Base-by-base conservation (phyloP, 1,140 invertebrate genomes). In the Pseudomyrmex gracilis region DNA sequence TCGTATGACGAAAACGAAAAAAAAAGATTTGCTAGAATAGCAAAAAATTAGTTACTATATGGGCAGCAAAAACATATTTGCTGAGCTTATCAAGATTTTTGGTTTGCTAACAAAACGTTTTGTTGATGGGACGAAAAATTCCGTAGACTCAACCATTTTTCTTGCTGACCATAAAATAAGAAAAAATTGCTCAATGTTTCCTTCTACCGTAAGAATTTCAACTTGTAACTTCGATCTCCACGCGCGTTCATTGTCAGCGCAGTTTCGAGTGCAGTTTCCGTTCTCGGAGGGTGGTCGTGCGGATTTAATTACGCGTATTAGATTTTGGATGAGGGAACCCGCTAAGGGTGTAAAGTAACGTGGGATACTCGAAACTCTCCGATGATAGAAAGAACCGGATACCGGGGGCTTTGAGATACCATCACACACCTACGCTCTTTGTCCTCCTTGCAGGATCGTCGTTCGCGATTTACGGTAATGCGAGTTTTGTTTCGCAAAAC, bases 231-330 rank as follows among this genome's bases (percentile, higher is more conserved):
- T 64, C 15, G 15, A 9, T 64, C 34, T n/a, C n/a, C n/a, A n/a
- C n/a, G n/a, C n/a, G n/a, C 9, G 7, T 43, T 66, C 34, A 22
- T 7, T 20, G 55, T 45, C 13, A 58, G n/a, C 12, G 43, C 8
- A 34, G 34, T 3, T 53, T 34, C 4, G n/a, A 74, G 9, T n/a
- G 63, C 12, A 13, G 0, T 63, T 64, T 43, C 53, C n/a, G 24
- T 43, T 0, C n/a, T 60, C 64, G 17, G 57, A n/a, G 66, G 60
- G 60, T 71, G 66, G 43, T 80, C 66, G 12, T 13, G 53, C 76
- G 51, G 76, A 70, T 80, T 80, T 71, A 80, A 80, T 70, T 80
- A 71, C 76, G 22, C 45, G 53, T 60, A 45, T 45, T 58, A 78
- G 17, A 57, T 47, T 0, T 8, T 58, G 20, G 51, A 12, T 13